Evolutionary conservation across 1,140 invertebrate species (phyloP), one percentile per base, ranked within the genome.

Genomic region (Neodiprion lecontei): DNA sequence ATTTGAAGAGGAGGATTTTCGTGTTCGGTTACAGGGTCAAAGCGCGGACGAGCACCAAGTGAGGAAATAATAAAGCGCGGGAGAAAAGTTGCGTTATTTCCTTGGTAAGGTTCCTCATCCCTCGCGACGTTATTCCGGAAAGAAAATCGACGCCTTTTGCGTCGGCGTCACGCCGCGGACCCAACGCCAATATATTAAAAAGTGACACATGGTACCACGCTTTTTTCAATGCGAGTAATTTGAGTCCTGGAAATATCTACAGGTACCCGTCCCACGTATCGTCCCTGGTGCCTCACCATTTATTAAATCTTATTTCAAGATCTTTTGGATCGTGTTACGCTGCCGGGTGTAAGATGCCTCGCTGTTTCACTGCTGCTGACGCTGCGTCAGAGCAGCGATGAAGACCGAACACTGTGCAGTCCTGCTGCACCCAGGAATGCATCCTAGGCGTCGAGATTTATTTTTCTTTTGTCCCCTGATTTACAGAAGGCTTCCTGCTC

Each of bases 241-340:
- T 53, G 50, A 53, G 50, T 53, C 50, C 10, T 14, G 10, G 50
- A n/a, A 53, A 53, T 53, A 53, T 1, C 50, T 53, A n/a, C 17
- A 21, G n/a, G 50, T 53, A 21, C 17, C 17, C 17, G 17, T 21
- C 17, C 17, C 17, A 21, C 17, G 17, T 21, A 21, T 21, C 17
- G 17, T 21, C n/a, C 61, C 61, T 11, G 61, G 11, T n/a, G 40
- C 21, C 67, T 75, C 72, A 77, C 77, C 78, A 79, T 75, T 83
- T 84, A 82, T 83, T 84, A 82, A 84, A 84, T 84, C 83, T 84
- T 68, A 77, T 79, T 81, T 82, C 75, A 77, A 74, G 78, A 81
- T 82, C 79, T 79, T 73, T 50, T 76, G 72, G 73, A 70, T 78
- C 75, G 70, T 73, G 79, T 84, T 84, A 80, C 81, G 73, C 69